phyloP scores from a whole-genome alignment of 2,113 vertebrate genomes.

The rat (Rattus norvegicus) region GRCr8 NC_086030.1:11784501-11785000 shows the following conservation, averaged over 20 bases:
- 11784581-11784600: not conserved
- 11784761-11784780: too few relatives aligned
- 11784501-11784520: not conserved
- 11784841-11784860: too few relatives aligned
- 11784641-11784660: not conserved
- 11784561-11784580: conserved; percentile 20
- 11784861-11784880: too few relatives aligned
- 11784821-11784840: too few relatives aligned
- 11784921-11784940: not conserved
- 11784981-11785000: not conserved
- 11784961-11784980: not conserved
- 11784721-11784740: not conserved
- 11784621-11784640: not conserved
- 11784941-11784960: too few relatives aligned
- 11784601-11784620: not conserved
- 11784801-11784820: too few relatives aligned
- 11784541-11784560: not conserved
- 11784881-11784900: too few relatives aligned
- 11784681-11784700: not conserved
- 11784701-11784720: not conserved
- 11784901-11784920: too few relatives aligned
- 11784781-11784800: too few relatives aligned
- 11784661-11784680: not conserved
- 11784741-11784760: not conserved
- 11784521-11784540: not conserved